Evolutionary conservation across 2,113 vertebrate genomes (phyloP).

Genomic region (Desmodus rotundus): DNA sequence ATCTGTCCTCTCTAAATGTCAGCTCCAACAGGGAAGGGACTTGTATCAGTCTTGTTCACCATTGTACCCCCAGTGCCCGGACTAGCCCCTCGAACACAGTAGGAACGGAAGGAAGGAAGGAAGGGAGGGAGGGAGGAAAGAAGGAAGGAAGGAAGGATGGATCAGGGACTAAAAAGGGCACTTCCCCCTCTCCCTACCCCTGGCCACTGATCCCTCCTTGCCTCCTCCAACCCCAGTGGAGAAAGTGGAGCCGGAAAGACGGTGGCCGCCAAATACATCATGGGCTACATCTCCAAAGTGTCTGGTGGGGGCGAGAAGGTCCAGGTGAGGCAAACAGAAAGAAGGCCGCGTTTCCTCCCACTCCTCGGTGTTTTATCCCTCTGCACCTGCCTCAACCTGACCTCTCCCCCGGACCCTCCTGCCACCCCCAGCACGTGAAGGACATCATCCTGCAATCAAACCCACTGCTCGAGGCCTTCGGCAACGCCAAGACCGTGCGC

Average conservation of each 20-base stretch:
- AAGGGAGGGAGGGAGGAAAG: neutral
- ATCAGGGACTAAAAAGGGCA: neutral
- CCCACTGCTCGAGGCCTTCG: conserved; percentile 95
- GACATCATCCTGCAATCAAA: conserved; percentile 98
- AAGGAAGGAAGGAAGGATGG: neutral
- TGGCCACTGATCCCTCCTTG: neutral
- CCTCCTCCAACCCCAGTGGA: conserved; percentile 80
- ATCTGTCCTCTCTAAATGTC: neutral
- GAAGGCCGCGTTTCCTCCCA: too few species aligned
- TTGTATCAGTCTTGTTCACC: neutral
- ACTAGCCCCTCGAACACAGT: neutral
- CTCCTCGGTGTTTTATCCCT: fast-evolving
- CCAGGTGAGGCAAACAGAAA: conserved; percentile 84
- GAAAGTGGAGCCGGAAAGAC: conserved; percentile 98
- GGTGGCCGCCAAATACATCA: conserved; percentile 98
- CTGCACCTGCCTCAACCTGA: neutral
- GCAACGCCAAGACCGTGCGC: conserved; percentile 94
- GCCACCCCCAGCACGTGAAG: conserved; percentile 88
- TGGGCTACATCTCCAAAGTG: conserved; percentile 99
- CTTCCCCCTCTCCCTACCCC: neutral
- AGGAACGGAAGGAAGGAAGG: neutral
- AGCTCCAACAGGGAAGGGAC: neutral
- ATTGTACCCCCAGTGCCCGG: neutral
- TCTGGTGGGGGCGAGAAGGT: conserved; percentile 96
- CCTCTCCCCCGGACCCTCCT: neutral